Conservation (phyloP, 2,113 vertebrate genomes). For the Sinocyclocheilus anshuiensis region DNA sequence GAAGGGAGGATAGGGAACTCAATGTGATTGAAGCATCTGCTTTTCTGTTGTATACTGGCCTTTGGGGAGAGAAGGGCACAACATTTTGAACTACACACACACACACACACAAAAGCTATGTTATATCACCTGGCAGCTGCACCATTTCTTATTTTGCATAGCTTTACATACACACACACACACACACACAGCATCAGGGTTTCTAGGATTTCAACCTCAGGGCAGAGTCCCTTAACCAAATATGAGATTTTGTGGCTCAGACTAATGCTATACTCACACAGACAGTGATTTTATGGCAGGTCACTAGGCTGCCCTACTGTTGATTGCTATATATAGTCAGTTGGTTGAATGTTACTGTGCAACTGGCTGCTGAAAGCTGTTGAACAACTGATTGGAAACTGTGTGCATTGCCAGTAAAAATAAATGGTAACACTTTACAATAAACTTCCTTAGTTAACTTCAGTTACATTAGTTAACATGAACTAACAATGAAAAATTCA, state of each 20-base stretch:
- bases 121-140: neutral
- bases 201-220: neutral
- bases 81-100: neutral
- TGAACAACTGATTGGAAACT: neutral
- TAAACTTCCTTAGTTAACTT: no score
- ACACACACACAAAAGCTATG: neutral
- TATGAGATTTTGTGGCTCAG: neutral
- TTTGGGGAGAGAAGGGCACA: neutral
- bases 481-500: no score
- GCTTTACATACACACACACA: neutral
- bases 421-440: no score
- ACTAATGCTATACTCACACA: neutral
- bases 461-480: no score
- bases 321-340: neutral
- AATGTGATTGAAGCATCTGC: neutral
- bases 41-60: neutral
- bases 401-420: neutral
- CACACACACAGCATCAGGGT: neutral
- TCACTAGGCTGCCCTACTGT: neutral
- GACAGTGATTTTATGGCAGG: neutral
- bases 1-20: neutral
- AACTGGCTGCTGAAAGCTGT: neutral
- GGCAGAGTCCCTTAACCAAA: neutral
- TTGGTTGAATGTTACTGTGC: neutral
- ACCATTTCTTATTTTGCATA: neutral